Percentiles rank a stretch among this genome's conserved stretches.
These are phyloP conservation scores for Lasioglossum calceatum DNA, from an alignment of 2,888 invertebrate genomes.

Conservation along the genomic window DNA sequence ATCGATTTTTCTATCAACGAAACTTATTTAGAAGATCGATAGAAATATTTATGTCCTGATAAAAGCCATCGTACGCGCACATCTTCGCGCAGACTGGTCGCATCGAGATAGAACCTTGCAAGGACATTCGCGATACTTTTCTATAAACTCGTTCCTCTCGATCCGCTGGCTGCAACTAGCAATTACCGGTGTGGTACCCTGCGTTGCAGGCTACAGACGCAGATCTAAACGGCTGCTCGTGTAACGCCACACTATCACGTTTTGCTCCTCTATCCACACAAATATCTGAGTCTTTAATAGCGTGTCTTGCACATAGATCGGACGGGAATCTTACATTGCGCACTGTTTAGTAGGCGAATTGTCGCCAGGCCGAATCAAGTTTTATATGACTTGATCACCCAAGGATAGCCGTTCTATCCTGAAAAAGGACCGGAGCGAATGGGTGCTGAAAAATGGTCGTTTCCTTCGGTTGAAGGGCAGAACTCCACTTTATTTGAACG, in stretches of 20 bases:
- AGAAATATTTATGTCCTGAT: neutral
- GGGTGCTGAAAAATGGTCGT: no score
- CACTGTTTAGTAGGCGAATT: no score
- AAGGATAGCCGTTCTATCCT: no score
- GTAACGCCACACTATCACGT: conserved; percentile 50
- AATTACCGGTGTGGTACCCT: conserved; percentile 49
- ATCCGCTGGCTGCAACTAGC: conserved; percentile 15
- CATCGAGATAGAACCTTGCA: conserved; percentile 54
- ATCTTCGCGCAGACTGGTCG: conserved; percentile 6
- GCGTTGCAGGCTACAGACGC: neutral
- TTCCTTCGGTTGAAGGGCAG: no score
- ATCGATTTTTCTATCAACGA: no score
- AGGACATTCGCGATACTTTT: conserved; percentile 41
- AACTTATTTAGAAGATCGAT: no score
- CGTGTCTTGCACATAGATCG: neutral
- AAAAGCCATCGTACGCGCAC: neutral
- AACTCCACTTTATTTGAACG: no score
- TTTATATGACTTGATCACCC: no score
- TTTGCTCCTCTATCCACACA: neutral
- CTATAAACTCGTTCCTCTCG: conserved; percentile 60
- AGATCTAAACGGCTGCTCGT: conserved; percentile 34
- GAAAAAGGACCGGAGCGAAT: no score
- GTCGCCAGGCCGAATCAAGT: no score
- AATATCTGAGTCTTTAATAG: neutral
- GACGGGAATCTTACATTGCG: neutral